A percentile compares a stretch with the other conserved stretches of the same genome.
Evolutionary conservation across 2,888 invertebrate genomes (phyloP).

Genomic region (Escarpia spicata): DNA sequence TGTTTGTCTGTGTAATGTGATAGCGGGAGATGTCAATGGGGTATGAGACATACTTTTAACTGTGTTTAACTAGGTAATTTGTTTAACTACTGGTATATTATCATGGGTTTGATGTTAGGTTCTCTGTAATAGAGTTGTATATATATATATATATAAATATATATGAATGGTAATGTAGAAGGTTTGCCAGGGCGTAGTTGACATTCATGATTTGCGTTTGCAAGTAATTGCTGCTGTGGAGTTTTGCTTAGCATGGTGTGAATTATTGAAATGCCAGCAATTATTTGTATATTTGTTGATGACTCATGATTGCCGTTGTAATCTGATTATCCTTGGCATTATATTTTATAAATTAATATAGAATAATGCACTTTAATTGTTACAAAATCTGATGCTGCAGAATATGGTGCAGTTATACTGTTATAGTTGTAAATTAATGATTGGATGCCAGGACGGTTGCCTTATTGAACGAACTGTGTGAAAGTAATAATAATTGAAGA

Average conservation of each 20-base stretch:
- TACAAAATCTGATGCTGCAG: too few relatives aligned
- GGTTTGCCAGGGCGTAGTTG: too few relatives aligned
- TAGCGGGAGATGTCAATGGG: background rate
- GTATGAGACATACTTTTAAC: background rate
- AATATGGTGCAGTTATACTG: too few relatives aligned
- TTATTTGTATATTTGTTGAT: background rate
- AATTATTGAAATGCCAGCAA: background rate
- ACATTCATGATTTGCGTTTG: too few relatives aligned
- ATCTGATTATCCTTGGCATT: too few relatives aligned
- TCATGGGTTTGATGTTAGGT: background rate
- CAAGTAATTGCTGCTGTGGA: too few relatives aligned
- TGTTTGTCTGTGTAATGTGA: background rate
- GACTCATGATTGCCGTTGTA: background rate
- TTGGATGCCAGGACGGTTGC: background rate
- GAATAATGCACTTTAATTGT: too few relatives aligned
- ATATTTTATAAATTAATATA: too few relatives aligned
- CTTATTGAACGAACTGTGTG: background rate
- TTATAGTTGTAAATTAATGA: background rate
- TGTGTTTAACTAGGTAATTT: background rate
- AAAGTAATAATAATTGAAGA: background rate
- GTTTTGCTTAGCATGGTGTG: background rate
- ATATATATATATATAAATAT: background rate
- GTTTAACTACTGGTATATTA: background rate
- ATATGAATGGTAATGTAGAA: too few relatives aligned
- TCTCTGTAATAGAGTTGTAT: background rate